Conservation (phyloP, 2,113 vertebrate species). For the Eidolon helvum region DNA sequence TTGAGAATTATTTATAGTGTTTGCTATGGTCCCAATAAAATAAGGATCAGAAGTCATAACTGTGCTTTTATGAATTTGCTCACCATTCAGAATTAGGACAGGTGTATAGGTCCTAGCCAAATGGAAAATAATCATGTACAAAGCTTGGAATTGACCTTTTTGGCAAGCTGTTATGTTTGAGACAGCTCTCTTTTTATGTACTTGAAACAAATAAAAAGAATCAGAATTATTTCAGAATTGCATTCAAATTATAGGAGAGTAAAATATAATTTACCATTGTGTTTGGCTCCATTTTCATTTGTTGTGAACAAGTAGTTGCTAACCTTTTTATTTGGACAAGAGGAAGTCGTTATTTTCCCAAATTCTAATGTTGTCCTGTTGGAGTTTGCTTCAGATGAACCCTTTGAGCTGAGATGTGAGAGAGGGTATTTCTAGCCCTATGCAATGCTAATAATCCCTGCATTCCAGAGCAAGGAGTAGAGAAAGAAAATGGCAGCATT, state of each 20-base stretch:
- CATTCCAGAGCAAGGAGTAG: background rate
- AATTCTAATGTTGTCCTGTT: background rate
- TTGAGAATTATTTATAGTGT: background rate
- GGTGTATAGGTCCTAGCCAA: background rate
- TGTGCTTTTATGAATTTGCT: background rate
- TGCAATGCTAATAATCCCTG: background rate
- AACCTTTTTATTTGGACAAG: background rate
- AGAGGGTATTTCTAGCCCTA: background rate
- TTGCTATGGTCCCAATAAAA: background rate
- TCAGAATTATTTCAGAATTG: background rate
- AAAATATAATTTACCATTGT: background rate
- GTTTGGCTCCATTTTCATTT: background rate
- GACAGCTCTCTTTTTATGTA: background rate
- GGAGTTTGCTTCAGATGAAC: background rate
- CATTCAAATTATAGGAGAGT: background rate
- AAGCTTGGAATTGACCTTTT: background rate
- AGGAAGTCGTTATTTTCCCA: background rate
- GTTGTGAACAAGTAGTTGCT: background rate
- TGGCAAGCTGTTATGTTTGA: background rate
- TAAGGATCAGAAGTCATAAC: background rate
- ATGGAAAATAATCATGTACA: background rate
- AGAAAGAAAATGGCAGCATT: background rate
- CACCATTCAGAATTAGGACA: background rate
- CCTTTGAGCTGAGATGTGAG: background rate
- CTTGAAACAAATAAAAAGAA: background rate